Percentiles rank a stretch among this genome's conserved stretches.
These are phyloP conservation scores for Acleris literana DNA, from an alignment of 2,888 invertebrate genomes.

Conservation along the genomic window DNA sequence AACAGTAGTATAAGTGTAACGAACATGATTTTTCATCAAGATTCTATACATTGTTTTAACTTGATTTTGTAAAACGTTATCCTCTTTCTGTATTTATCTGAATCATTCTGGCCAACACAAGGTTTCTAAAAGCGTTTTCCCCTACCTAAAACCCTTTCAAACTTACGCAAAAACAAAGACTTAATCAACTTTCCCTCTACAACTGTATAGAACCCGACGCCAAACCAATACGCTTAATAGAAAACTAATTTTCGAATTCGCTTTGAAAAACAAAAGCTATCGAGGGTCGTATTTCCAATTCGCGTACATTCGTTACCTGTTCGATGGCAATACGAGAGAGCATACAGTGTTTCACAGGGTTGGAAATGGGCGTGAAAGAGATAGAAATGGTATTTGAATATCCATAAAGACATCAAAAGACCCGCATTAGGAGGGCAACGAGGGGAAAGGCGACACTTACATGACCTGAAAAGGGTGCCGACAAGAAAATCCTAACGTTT, in stretches of 20 bases:
- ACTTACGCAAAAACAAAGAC: too few species aligned
- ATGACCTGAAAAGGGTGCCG: slow-evolving; percentile 31
- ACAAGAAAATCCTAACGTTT: slow-evolving; percentile 41
- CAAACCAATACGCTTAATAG: slow-evolving; percentile 8
- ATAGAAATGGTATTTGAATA: slow-evolving; percentile 35
- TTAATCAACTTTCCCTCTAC: slow-evolving; percentile 2
- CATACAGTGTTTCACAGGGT: neutral
- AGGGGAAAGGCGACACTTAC: slow-evolving; percentile 31
- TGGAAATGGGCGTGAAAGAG: neutral
- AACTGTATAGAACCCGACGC: neutral
- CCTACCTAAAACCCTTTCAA: too few species aligned
- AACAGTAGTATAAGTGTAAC: too few species aligned
- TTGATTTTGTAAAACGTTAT: too few species aligned
- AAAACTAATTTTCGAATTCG: slow-evolving; percentile 9
- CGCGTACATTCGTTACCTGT: neutral
- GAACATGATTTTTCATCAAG: too few species aligned
- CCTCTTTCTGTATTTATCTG: too few species aligned
- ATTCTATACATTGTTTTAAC: too few species aligned
- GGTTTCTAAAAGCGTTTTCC: too few species aligned
- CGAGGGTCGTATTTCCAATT: slow-evolving; percentile 2
- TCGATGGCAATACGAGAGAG: neutral
- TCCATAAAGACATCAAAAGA: slow-evolving; percentile 33
- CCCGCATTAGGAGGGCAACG: slow-evolving; percentile 33
- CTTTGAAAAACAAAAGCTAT: slow-evolving; percentile 22
- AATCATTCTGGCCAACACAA: too few species aligned